Evolutionary conservation across 2,888 invertebrate species (phyloP).

Genomic region (Thyatira batis): DNA sequence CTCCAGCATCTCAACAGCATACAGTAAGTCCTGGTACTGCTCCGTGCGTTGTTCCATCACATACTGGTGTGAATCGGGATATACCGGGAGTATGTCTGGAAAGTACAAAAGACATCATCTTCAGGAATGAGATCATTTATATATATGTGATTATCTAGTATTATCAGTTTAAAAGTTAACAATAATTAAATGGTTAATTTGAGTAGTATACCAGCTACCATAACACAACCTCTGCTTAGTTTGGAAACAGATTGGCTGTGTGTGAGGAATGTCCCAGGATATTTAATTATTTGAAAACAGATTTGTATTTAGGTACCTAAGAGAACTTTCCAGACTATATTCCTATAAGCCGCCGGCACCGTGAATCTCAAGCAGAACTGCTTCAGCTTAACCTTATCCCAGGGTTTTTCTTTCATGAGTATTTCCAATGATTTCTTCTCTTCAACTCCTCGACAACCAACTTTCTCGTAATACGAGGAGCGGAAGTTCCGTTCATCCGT

Average conservation of each 20-base stretch:
- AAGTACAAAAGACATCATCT: conserved; percentile 15
- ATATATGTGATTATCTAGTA: too few relatives aligned
- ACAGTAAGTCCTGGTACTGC: conserved; percentile 88
- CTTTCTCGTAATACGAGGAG: conserved; percentile 92
- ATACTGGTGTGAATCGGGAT: conserved; percentile 88
- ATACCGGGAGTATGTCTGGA: conserved; percentile 89
- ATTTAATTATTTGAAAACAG: too few relatives aligned
- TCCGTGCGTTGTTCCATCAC: conserved; percentile 88
- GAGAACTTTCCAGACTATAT: conserved; percentile 92
- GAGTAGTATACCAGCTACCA: too few relatives aligned
- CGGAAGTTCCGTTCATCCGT: conserved; percentile 91
- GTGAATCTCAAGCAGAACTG: conserved; percentile 93
- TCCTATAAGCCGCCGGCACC: conserved; percentile 90
- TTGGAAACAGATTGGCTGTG: too few relatives aligned
- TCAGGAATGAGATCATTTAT: too few relatives aligned
- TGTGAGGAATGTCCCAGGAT: too few relatives aligned
- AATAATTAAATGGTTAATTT: too few relatives aligned
- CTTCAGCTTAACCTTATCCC: conserved; percentile 89
- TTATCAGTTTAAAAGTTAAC: too few relatives aligned
- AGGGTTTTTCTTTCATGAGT: conserved; percentile 91
- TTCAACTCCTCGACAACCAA: conserved; percentile 94
- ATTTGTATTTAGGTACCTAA: too few relatives aligned
- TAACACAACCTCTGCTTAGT: too few relatives aligned
- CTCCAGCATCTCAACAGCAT: conserved; percentile 86
- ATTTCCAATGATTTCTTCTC: conserved; percentile 95